Evolutionary conservation across 2,797 vertebrate species (phyloP).

Genomic region (Poeciliopsis turneri): DNA sequence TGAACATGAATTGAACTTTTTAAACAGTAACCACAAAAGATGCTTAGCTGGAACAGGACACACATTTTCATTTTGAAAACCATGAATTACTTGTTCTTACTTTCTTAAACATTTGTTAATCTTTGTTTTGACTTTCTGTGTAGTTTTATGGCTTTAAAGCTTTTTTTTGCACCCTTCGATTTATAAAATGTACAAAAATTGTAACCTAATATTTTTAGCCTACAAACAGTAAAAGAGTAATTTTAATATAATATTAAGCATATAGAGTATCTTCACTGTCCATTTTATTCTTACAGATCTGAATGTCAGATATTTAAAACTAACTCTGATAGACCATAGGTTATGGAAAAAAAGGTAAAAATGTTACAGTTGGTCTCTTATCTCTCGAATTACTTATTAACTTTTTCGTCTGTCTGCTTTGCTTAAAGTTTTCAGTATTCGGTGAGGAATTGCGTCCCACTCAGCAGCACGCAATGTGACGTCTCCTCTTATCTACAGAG

Average conservation of each 20-base stretch:
- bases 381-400: constrained; percentile 1
- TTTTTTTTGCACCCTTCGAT: no score
- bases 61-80: not conserved
- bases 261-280: not conserved
- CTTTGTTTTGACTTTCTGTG: not conserved
- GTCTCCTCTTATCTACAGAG: not conserved
- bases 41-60: not conserved
- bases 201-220: no score
- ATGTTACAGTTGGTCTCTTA: not conserved
- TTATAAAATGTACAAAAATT: no score
- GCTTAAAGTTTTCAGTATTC: not conserved
- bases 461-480: not conserved
- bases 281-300: not conserved
- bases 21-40: not conserved
- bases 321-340: not conserved
- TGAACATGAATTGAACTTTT: not conserved
- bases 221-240: not conserved
- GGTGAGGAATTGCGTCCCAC: not conserved
- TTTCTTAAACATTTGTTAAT: not conserved
- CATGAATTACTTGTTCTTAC: not conserved
- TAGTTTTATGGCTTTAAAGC: not conserved
- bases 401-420: not conserved
- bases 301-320: not conserved
- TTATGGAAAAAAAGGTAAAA: not conserved
- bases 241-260: not conserved